Conservation (phyloP, 2,113 vertebrate genomes). For the Cololabis saira region DNA sequence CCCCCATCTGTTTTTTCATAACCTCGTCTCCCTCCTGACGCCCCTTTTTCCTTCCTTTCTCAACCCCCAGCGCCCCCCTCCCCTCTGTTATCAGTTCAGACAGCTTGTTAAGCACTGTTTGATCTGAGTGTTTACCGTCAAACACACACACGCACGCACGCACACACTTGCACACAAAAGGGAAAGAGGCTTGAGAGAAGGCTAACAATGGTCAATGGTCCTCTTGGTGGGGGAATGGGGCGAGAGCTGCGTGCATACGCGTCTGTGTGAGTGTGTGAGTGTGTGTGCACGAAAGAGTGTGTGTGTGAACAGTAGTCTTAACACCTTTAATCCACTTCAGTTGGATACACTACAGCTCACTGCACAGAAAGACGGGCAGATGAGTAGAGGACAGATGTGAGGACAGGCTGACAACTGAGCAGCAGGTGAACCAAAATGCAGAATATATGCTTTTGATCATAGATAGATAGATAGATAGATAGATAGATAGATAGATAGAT, state of each 20-base stretch:
- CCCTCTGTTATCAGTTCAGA: conserved; percentile 80
- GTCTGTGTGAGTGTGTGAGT: conserved; percentile 11
- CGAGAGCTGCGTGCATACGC: conserved; percentile 39
- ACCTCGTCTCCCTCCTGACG: conserved; percentile 36
- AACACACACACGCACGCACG: conserved; percentile 51
- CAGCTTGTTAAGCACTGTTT: conserved; percentile 85
- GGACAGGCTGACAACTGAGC: conserved; percentile 29
- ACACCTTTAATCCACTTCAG: conserved; percentile 78
- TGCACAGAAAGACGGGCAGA: conserved; percentile 49
- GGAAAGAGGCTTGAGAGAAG: conserved; percentile 69
- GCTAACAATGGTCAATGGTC: conserved; percentile 76
- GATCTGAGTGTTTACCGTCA: conserved; percentile 83
- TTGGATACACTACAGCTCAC: conserved; percentile 64
- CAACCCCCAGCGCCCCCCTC: conserved; percentile 61
- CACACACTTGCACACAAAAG: conserved; percentile 48
- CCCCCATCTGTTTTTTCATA: conserved; percentile 21
- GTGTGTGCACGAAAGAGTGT: neutral
- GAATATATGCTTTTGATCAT: conserved; percentile 2
- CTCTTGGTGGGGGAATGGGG: conserved; percentile 69
- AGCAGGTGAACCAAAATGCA: neutral
- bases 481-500: conserved; percentile 26
- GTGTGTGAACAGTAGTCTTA: conserved; percentile 62
- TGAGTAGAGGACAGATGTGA: conserved; percentile 54
- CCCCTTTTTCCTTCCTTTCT: conserved; percentile 65
- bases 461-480: conserved; percentile 21